Evolutionary conservation across 2,888 invertebrate genomes (phyloP), one percentile per base, ranked within the genome.

Genomic region (Ennomos quercinarius): DNA sequence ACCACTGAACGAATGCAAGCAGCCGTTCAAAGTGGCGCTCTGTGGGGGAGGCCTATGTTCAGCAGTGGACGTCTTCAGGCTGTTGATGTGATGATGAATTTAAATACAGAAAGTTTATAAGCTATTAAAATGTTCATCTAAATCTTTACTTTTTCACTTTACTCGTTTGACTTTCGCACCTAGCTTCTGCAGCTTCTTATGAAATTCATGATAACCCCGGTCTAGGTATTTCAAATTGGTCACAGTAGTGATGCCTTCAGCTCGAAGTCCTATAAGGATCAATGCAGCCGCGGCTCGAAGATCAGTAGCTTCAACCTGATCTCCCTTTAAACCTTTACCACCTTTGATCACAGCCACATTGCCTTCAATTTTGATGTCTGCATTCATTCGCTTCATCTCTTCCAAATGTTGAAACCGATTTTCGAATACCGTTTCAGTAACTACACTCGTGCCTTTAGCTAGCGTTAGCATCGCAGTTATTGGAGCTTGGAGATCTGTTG

Each of bases 401-500:
- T 41, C 36, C 0, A 66, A 37, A 58, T 66, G 64, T 13, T 62
- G 55, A 9, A 62, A 66, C 10, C 66, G 37, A 1, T 64, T 53
- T 13, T 66, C 66, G 13, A 45, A 66, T 6, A 66, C 35, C 0
- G 59, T 66, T 39, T 66, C 66, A 12, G 41, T 55, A 1, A 57
- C 12, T 8, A 35, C 11, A 12, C 64, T 62, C 2, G n/a, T 41
- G 0, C 66, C 66, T 4, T 62, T 40, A 0, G 66, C 61, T 3
- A 44, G 10, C 0, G 50, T 39, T 45, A 47, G 43, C 40, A 66
- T 44, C 4, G 55, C 55, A 11, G 60, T 44, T 8, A 66, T 10
- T 8, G 54, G 66, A 0, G 64, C 55, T 48, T 66, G 66, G 13
- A 66, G 10, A 13, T 66, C 66, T 1, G 64, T 66, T 8, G 64